Percentiles rank a stretch among this genome's conserved stretches.
These are phyloP conservation scores for Smittia sp. DNA, from an alignment of 2,888 invertebrate species.

Conservation along the genomic window DNA sequence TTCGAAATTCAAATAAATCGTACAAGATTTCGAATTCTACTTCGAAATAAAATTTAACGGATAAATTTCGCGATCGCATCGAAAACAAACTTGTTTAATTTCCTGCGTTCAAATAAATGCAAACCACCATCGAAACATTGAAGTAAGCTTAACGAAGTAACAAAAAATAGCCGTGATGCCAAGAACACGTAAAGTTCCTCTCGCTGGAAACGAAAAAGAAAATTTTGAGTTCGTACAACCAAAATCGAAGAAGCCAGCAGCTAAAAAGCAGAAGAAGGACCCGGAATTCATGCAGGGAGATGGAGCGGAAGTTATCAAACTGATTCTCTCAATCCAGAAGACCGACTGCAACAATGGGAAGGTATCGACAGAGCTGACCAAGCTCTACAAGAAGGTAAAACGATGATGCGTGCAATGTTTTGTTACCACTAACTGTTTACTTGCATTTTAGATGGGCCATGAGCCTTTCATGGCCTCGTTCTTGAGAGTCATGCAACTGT, in stretches of 20 bases:
- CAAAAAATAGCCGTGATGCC: too few relatives aligned
- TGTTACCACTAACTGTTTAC: conserved; percentile 25
- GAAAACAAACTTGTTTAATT: neutral
- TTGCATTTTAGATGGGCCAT: conserved; percentile 55
- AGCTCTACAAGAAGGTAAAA: conserved; percentile 62
- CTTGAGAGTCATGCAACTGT: conserved; percentile 61
- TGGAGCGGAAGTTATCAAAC: neutral
- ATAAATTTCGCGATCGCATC: too few relatives aligned
- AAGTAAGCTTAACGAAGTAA: too few relatives aligned
- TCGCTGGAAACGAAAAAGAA: conserved; percentile 45
- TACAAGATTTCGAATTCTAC: too few relatives aligned
- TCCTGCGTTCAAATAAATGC: too few relatives aligned
- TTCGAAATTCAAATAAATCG: too few relatives aligned
- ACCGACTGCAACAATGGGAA: conserved; percentile 52
- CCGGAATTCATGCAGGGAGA: conserved; percentile 6
- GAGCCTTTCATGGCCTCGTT: conserved; percentile 64
- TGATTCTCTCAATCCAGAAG: conserved; percentile 9
- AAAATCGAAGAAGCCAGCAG: neutral
- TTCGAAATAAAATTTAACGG: too few relatives aligned
- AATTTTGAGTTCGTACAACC: conserved; percentile 45
- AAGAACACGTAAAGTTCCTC: conserved; percentile 46
- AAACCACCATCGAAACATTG: too few relatives aligned
- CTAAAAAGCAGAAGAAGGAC: conserved; percentile 42
- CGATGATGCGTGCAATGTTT: conserved; percentile 32
- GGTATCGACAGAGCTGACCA: conserved; percentile 61